These are phyloP conservation scores for Nothoprocta pentlandii DNA, from an alignment of 2,113 vertebrate species.

Conservation along the genomic window DNA sequence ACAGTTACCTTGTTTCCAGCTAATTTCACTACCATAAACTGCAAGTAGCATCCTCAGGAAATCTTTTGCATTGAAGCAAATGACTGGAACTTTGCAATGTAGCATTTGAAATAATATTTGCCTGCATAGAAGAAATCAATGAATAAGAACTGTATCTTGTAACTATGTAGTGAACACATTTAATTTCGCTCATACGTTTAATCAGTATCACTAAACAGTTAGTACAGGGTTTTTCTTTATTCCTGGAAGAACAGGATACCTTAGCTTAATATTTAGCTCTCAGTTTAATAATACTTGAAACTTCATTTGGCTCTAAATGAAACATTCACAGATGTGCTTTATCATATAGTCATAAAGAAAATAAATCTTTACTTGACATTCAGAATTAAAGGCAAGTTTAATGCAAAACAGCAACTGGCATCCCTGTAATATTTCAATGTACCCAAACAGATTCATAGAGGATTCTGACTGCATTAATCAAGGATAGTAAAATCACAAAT, in stretches of 20 bases:
- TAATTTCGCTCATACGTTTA: neutral
- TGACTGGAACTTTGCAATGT: slow-evolving; percentile 71
- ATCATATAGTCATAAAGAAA: neutral
- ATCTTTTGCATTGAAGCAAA: slow-evolving; percentile 94
- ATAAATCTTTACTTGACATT: neutral
- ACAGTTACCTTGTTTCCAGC: slow-evolving; percentile 85
- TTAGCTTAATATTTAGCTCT: neutral
- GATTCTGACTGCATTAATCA: neutral
- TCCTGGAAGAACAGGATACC: neutral
- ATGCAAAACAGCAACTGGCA: neutral
- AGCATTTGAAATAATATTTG: slow-evolving; percentile 81
- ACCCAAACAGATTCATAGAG: neutral
- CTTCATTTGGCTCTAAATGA: neutral
- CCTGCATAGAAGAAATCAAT: slow-evolving; percentile 71
- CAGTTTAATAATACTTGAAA: neutral
- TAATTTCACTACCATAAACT: slow-evolving; percentile 72
- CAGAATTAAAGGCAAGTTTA: neutral
- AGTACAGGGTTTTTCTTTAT: neutral
- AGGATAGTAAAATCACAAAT: neutral
- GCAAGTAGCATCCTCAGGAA: slow-evolving; percentile 84
- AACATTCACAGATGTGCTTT: neutral
- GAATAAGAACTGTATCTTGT: neutral
- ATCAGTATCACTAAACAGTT: neutral
- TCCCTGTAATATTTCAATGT: neutral
- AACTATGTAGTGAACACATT: neutral